A percentile compares a stretch with the other conserved stretches of the same genome.
These are phyloP conservation scores for Apostichopus japonicus DNA, from an alignment of 35 echinoderm and acorn worm species.

Conservation along the genomic window DNA sequence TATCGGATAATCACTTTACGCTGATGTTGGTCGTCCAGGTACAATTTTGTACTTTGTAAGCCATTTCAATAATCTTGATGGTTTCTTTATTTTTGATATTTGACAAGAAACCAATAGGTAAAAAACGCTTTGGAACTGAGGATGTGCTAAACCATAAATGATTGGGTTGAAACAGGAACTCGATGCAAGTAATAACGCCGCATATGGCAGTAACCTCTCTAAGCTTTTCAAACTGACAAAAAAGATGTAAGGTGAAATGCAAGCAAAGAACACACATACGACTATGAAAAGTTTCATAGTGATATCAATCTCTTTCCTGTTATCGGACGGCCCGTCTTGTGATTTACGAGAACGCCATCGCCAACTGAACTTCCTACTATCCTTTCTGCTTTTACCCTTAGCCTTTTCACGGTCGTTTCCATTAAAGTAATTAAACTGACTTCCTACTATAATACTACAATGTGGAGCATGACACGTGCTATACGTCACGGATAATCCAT, in stretches of 20 bases:
- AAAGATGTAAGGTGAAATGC: slow-evolving; percentile 46
- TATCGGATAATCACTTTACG: too few species aligned
- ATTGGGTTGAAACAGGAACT: slow-evolving; percentile 70
- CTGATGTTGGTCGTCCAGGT: neutral
- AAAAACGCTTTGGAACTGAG: slow-evolving; percentile 36
- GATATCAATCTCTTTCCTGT: slow-evolving; percentile 59
- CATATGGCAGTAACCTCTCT: slow-evolving; percentile 49
- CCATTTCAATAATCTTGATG: neutral
- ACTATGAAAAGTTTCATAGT: slow-evolving; percentile 69
- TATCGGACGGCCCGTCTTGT: neutral
- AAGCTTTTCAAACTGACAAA: slow-evolving; percentile 46
- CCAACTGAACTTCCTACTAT: neutral
- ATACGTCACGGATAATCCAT: neutral
- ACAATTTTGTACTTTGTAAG: neutral
- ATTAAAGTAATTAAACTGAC: neutral
- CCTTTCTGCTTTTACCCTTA: neutral
- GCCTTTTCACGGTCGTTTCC: neutral
- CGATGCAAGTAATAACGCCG: slow-evolving; percentile 11
- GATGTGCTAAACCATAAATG: slow-evolving; percentile 74
- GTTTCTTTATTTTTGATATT: slow-evolving; percentile 36
- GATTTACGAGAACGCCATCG: neutral
- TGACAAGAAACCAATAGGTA: slow-evolving; percentile 6
- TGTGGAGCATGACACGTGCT: neutral
- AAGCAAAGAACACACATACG: slow-evolving; percentile 66
- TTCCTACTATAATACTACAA: neutral